Base-by-base conservation (phyloP, 1,140 invertebrate species). In the Panagrolaimus sp. region DNA sequence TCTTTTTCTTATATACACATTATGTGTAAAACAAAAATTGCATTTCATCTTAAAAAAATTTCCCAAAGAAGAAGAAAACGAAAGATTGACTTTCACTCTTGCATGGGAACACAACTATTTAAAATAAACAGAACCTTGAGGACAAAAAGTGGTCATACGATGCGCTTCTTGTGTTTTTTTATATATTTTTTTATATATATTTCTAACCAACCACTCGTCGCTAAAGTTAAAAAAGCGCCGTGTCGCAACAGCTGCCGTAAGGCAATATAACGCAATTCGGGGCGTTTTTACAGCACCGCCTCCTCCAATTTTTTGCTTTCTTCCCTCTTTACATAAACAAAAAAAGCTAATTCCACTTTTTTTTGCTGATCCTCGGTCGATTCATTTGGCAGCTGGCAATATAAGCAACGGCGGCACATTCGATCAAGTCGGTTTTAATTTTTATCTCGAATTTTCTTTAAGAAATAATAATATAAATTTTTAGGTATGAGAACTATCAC, bases 291-390 rank as follows among this genome's bases (percentile, higher is more conserved):
- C 51, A 27, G 51, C 51, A 57, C 51, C 51, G 51, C 51, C 51
- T 57, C 27, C 51, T 20, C 20, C 51, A 57, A 57, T 25, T 27
- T 20, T 27, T 57, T 27, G n/a, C n/a, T n/a, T n/a, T n/a, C n/a
- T 27, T 57, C 51, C 51, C n/a, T n/a, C n/a, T 57, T 57, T 27
- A 27, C 27, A 57, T 57, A 57, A 57, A 57, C 51, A 57, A 57
- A n/a, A n/a, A n/a, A 57, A 27, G 20, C 20, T 27, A 27, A 27
- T 25, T 25, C 20, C 20, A 57, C 51, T 57, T 57, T 57, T 57
- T 57, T 20, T 20, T 27, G 51, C 20, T 38, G 31, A 38, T 38
- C 31, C 27, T 57, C 51, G 51, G 51, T 20, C 51, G 20, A 57
- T 20, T 27, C 51, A 57, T 25, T 57, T 38, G 31, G 51, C 27